A percentile compares a stretch with the other conserved stretches of the same genome.
Evolutionary conservation across 37 sponge, comb jelly and placozoan genomes (phyloP).

Genomic region (Beroe ovata): DNA sequence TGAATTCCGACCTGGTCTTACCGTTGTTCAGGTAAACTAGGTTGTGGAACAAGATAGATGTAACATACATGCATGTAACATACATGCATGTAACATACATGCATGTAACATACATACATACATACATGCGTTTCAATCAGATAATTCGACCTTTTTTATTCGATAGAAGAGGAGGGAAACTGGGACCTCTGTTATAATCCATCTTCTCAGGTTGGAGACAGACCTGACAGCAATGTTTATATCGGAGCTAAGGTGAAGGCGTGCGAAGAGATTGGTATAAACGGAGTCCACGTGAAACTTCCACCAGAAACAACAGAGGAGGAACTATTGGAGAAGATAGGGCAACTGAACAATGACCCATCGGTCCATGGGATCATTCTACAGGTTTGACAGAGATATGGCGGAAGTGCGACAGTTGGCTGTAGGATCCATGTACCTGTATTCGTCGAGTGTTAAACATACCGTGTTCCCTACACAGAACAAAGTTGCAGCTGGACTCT

Average conservation of each 20-base stretch:
- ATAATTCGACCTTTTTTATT: neutral
- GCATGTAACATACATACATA: too few relatives aligned
- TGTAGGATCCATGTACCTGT: too few relatives aligned
- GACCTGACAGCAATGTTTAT: conserved; percentile 88
- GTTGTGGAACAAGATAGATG: too few relatives aligned
- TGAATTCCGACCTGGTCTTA: conserved; percentile 73
- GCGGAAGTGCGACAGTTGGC: too few relatives aligned
- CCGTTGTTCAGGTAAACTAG: conserved; percentile 85
- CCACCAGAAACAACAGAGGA: conserved; percentile 71
- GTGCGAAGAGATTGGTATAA: conserved; percentile 76
- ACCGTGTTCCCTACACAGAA: neutral
- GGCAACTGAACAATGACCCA: conserved; percentile 70
- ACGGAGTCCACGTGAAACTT: conserved; percentile 79
- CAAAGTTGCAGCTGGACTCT: too few relatives aligned
- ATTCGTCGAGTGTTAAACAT: neutral
- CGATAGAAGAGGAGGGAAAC: neutral
- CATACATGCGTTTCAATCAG: neutral
- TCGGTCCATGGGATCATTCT: conserved; percentile 84
- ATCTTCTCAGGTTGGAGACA: conserved; percentile 84
- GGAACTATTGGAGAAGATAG: conserved; percentile 69
- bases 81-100: too few relatives aligned
- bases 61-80: too few relatives aligned
- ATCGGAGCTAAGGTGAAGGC: conserved; percentile 93
- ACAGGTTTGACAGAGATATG: too few relatives aligned
- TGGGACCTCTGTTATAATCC: neutral